Evolutionary conservation across 2,113 vertebrate species (phyloP).

Genomic region (Pontoporia blainvillei): DNA sequence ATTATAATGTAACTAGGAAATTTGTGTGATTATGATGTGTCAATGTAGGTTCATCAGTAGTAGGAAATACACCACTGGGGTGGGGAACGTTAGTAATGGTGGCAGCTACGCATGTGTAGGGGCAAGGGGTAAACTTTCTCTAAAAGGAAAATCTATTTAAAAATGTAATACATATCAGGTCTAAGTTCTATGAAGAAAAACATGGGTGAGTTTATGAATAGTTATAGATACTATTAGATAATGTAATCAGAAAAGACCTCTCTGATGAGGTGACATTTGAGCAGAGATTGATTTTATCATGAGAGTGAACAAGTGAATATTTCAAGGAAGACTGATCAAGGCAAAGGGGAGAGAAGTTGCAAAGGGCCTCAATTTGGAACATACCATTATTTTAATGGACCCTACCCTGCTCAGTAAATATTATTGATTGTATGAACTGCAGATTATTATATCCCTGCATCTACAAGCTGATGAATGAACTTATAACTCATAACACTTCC

Average conservation of each 20-base stretch:
- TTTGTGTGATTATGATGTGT: background rate
- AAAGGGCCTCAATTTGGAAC: background rate
- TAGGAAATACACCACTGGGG: background rate
- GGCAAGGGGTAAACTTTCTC: background rate
- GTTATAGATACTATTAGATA: background rate
- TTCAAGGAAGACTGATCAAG: background rate
- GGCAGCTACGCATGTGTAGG: too few relatives aligned
- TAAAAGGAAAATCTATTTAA: background rate
- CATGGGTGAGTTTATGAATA: background rate
- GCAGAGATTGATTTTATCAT: background rate
- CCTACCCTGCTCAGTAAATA: background rate
- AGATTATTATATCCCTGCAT: background rate
- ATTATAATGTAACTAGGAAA: background rate
- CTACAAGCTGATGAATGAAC: background rate
- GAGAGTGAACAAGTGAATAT: background rate
- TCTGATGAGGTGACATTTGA: background rate
- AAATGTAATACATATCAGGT: background rate
- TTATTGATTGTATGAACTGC: background rate
- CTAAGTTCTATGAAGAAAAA: background rate
- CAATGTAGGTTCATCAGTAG: background rate
- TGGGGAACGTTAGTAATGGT: background rate
- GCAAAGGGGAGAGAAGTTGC: accelerated
- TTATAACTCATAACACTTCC: constrained; percentile 7
- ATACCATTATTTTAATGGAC: background rate
- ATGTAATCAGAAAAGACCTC: background rate